Evolutionary conservation across 2,888 invertebrate species (phyloP).

Genomic region (Scelioninae gen. 1): DNA sequence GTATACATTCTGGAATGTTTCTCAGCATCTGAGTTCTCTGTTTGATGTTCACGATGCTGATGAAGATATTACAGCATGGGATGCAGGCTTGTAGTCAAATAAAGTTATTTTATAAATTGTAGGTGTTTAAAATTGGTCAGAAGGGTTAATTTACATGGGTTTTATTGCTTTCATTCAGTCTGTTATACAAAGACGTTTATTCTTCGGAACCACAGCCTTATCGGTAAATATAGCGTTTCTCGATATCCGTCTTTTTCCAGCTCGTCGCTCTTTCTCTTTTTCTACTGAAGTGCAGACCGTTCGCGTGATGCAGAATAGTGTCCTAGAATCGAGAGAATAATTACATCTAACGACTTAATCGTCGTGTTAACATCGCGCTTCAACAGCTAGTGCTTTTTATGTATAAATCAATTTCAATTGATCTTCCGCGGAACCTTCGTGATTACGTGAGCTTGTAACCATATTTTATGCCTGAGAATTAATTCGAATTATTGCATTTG

Average conservation of each 20-base stretch:
- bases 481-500: slow-evolving; percentile 53
- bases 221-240: slow-evolving; percentile 73
- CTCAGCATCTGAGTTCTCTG: neutral
- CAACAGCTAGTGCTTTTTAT: slow-evolving; percentile 55
- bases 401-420: slow-evolving; percentile 67
- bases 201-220: slow-evolving; percentile 68
- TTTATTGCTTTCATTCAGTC: slow-evolving; percentile 56
- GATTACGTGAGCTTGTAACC: slow-evolving; percentile 53
- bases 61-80: slow-evolving; percentile 58
- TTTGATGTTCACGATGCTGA: slow-evolving; percentile 19
- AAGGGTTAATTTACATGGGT: slow-evolving; percentile 64
- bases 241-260: slow-evolving; percentile 37
- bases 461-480: slow-evolving; percentile 46
- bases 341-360: slow-evolving; percentile 69
- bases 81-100: slow-evolving; percentile 43
- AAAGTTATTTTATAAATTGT: slow-evolving; percentile 65
- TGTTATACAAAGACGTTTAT: slow-evolving; percentile 61
- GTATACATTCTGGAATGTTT: neutral
- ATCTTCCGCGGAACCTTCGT: slow-evolving; percentile 58
- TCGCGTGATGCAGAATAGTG: slow-evolving; percentile 76
- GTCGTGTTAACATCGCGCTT: slow-evolving; percentile 69
- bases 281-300: slow-evolving; percentile 61
- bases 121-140: slow-evolving; percentile 59
- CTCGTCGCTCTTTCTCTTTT: slow-evolving; percentile 67
- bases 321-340: slow-evolving; percentile 70